phyloP scores from a whole-genome alignment of 2,797 vertebrate species.

The Falco columbarius region DNA sequence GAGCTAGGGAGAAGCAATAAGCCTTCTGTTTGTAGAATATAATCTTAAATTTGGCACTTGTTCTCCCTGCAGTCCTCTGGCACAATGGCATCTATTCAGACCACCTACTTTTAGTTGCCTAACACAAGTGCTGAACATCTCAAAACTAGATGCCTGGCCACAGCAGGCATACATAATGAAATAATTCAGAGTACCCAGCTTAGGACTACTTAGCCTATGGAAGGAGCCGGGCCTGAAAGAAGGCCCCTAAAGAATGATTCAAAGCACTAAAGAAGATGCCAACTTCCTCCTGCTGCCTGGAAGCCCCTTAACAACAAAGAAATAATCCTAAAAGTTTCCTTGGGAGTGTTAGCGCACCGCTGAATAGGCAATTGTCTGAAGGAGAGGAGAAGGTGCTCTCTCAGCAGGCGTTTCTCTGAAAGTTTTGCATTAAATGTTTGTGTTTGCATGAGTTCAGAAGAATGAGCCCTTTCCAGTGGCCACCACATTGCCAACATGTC shows the following conservation, averaged over 20 bases:
- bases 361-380: neutral
- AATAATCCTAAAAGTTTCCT: neutral
- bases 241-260: neutral
- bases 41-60: constrained; percentile 58
- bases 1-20: constrained; percentile 31
- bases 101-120: neutral
- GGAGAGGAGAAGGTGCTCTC: neutral
- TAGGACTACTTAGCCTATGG: neutral
- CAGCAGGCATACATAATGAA: constrained; percentile 20
- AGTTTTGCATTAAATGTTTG: neutral
- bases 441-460: neutral
- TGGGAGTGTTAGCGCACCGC: neutral
- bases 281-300: neutral
- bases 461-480: rapidly evolving
- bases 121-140: constrained; percentile 1
- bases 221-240: neutral
- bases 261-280: neutral
- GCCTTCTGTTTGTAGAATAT: constrained; percentile 44
- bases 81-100: constrained; percentile 39
- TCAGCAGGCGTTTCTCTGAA: neutral
- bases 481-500: rapidly evolving
- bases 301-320: neutral
- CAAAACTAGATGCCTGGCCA: constrained; percentile 6
- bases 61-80: constrained; percentile 12
- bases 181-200: neutral